These are phyloP conservation scores for Lasioglossum zephyrum DNA, from an alignment of 2,888 invertebrate genomes.

Conservation along the genomic window DNA sequence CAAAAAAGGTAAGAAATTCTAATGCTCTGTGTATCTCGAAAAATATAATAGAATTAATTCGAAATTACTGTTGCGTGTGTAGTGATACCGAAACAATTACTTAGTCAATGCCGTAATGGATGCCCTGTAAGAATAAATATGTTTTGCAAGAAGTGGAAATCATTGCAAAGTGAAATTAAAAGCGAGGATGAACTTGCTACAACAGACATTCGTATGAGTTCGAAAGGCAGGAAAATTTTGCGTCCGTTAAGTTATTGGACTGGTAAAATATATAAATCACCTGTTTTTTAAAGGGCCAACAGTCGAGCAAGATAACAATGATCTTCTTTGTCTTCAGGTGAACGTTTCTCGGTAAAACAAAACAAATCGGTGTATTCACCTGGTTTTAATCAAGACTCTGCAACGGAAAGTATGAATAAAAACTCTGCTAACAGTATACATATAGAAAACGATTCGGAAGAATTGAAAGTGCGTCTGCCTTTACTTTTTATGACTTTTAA, in stretches of 20 bases:
- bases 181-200: background rate
- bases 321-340: slow-evolving; percentile 62
- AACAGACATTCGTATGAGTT: slow-evolving; percentile 66
- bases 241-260: slow-evolving; percentile 76
- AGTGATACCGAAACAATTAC: slow-evolving; percentile 75
- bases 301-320: background rate
- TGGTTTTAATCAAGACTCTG: slow-evolving; percentile 53
- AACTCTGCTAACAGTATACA: background rate
- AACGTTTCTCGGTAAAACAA: slow-evolving; percentile 71
- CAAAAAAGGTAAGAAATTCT: slow-evolving; percentile 70
- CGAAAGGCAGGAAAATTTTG: slow-evolving; percentile 75
- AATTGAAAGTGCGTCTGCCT: background rate
- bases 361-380: slow-evolving; percentile 69
- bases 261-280: background rate
- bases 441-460: background rate
- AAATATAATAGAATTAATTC: background rate
- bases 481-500: background rate
- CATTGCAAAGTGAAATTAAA: background rate
- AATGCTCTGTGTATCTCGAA: background rate
- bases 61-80: slow-evolving; percentile 1
- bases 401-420: too few relatives aligned
- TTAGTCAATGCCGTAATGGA: slow-evolving; percentile 73
- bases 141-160: slow-evolving; percentile 74
- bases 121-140: slow-evolving; percentile 76
- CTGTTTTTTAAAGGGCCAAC: background rate